Evolutionary conservation across 2,797 vertebrate species (phyloP).

Genomic region (Tolypeutes matacus): DNA sequence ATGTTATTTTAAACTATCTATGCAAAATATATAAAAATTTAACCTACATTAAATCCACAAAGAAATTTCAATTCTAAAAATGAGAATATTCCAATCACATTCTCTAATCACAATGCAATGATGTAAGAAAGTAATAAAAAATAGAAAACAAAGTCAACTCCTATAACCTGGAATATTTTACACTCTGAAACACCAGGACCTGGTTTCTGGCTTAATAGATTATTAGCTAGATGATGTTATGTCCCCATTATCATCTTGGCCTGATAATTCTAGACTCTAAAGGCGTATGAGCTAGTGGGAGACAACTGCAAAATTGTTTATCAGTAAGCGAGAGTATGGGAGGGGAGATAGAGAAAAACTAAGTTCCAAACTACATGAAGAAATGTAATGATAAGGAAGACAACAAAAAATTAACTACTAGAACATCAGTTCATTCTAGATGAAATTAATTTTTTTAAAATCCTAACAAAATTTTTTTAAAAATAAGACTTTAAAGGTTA

Average conservation of each 20-base stretch:
- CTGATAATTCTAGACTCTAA: not conserved
- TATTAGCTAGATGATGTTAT: not conserved
- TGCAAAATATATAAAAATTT: constrained; percentile 3
- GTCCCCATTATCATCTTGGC: not conserved
- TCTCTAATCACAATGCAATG: not conserved
- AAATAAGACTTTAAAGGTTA: not conserved
- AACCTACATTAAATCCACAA: not conserved
- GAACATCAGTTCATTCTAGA: not conserved
- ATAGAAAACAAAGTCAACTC: not conserved
- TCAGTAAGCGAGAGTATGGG: not conserved
- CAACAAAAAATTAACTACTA: not conserved
- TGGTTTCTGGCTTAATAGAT: not conserved
- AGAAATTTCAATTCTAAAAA: not conserved
- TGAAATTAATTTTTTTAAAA: constrained; percentile 8
- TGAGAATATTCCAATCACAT: not conserved
- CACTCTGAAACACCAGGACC: not conserved
- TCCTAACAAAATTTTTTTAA: not conserved
- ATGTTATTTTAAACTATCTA: not conserved
- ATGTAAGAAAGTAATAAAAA: constrained; percentile 12
- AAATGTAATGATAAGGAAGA: not conserved
- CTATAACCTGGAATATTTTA: not conserved
- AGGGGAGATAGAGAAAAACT: not conserved
- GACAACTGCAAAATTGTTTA: not conserved
- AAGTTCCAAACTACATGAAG: not conserved
- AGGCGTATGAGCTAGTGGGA: not conserved